Conservation (phyloP, 2,113 vertebrate species). For the Ardeotis arabs region DNA sequence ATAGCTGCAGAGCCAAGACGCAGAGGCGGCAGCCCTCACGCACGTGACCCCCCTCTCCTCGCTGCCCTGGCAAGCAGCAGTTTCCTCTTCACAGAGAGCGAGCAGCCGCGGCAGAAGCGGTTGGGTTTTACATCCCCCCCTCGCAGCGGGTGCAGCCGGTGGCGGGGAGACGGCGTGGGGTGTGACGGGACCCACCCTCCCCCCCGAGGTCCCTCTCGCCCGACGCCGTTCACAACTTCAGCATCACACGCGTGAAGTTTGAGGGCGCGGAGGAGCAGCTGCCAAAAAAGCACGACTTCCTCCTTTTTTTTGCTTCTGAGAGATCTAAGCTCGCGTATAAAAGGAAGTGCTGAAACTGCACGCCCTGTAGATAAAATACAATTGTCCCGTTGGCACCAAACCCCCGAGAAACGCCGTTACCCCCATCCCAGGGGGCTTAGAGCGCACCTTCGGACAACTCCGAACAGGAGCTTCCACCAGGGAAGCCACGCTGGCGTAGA, state of each 20-base stretch:
- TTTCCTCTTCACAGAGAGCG: neutral
- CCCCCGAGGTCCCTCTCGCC: neutral
- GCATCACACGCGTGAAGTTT: rapidly evolving
- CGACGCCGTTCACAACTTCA: rapidly evolving
- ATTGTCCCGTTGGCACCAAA: neutral
- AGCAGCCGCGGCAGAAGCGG: neutral
- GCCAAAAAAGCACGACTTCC: neutral
- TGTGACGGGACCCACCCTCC: neutral
- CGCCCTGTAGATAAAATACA: rapidly evolving
- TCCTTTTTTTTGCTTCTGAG: neutral
- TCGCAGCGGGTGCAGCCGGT: rapidly evolving
- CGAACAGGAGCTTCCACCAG: neutral
- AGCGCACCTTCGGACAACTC: neutral
- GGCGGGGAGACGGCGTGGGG: rapidly evolving
- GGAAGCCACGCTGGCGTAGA: neutral
- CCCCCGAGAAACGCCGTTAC: neutral
- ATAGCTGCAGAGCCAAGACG: neutral
- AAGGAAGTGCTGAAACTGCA: neutral
- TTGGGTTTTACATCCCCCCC: neutral
- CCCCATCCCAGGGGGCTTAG: rapidly evolving
- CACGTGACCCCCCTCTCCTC: neutral
- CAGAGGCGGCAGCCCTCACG: rapidly evolving
- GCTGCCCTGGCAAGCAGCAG: rapidly evolving
- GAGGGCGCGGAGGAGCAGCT: neutral
- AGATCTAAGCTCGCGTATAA: rapidly evolving